Evolutionary conservation across 2,113 vertebrate genomes (phyloP), one percentile per base, ranked within the genome.

Genomic region (Pavo muticus): DNA sequence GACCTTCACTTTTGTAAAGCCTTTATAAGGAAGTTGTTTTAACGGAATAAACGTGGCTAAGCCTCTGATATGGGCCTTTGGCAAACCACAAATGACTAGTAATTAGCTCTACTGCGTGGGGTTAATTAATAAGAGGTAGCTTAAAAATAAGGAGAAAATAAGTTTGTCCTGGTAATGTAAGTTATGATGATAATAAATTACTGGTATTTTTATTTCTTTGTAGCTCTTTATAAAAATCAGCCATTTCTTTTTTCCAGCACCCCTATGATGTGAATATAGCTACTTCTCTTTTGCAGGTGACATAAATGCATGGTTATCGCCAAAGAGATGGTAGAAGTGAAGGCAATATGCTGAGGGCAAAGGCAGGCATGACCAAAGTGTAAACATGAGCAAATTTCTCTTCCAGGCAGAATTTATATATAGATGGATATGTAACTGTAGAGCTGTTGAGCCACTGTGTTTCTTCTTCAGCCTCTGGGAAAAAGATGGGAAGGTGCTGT

Each of bases 1-100:
- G 87, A 95, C 88, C 86, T 97, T 97, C 92, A 94, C 42, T 64
- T 92, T 84, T n/a, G 10, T 65, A 86, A 88, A 86, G n/a, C 65
- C 59, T 94, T 92, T 94, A 71, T 67, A 88, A 78, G 61, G 15
- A 93, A 88, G 40, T 17, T 35, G 19, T 63, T 95, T 81, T 73
- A 77, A 59, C 57, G 48, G 73, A 91, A 84, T 91, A 67, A 88
- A 70, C 65, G 12, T 81, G 30, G 29, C 42, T 93, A 90, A 88
- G 70, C 35, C 73, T 93, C 40, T 75, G 54, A 61, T 54, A 7
- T 0, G 15, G 72, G 77, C 79, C 61, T 96, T 92, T 81, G 69
- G 74, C 87, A 93, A 94, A 84, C 50, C 42, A 65, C 42, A 84
- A 60, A 88, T 95, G 11, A 69, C 35, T 84, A 52, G 65, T 84